Evolutionary conservation across 2,888 invertebrate genomes (phyloP), one percentile per base, ranked within the genome.

Genomic region (Cryptophagus acutangulus): DNA sequence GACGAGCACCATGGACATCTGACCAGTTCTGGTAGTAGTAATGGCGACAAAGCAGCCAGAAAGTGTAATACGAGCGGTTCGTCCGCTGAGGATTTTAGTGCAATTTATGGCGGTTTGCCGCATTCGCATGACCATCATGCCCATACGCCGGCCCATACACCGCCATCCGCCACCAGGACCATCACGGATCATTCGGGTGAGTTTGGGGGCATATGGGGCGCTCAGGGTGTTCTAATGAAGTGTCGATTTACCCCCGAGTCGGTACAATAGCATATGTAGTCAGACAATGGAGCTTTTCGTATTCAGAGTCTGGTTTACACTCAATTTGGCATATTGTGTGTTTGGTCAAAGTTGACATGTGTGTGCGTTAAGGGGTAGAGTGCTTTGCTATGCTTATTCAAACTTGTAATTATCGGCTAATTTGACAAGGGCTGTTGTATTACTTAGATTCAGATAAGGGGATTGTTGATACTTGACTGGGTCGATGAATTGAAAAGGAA

Each of bases 81-180:
- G 16, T 87, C 86, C 35, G 87, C 87, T 29, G 92, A 92, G 69
- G 92, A 93, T 71, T 92, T 91, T 67, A 81, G 84, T 41, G 85
- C 89, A 15, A 74, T 92, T 57, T 92, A 93, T 69, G 84, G 86
- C 15, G 74, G 76, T 8, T 45, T 68, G 63, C 74, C 52, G 58
- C 75, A 58, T 49, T 57, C 63, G 14, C 69, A 69, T 36, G 68
- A 75, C 33, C 76, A 77, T 55, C 77, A 77, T 52, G 60, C 63
- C 46, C 77, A 77, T 54, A 78, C 78, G 42, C 84, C 84, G 52
- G 81, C 84, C 26, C 79, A 83, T 49, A 84, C 84, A 51, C 84
- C 84, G 42, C 83, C 84, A 9, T 57, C 71, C 31, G 67, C 63
- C 10, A 51, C 65, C 17, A 60, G 72, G 43, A 61, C 66, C 29